phyloP scores from a whole-genome alignment of 2,888 invertebrate species.

The Andrena trimmerana region DNA sequence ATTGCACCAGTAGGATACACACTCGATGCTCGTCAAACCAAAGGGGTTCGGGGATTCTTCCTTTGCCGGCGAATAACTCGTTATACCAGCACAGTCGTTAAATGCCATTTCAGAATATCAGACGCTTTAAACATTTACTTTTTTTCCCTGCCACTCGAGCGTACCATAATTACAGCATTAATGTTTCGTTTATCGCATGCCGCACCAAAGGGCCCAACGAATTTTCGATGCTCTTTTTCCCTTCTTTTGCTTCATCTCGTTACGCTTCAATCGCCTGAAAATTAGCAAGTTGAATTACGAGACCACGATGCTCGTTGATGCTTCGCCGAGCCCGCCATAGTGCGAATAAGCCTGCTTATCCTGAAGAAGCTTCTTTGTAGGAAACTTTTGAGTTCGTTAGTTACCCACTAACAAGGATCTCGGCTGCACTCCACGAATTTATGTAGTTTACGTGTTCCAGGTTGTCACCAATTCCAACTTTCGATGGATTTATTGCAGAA shows the following conservation, averaged over 20 bases:
- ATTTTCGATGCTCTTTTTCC: conserved; percentile 19
- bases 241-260: conserved; percentile 18
- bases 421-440: conserved; percentile 30
- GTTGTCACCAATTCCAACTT: conserved; percentile 4
- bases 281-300: conserved; percentile 62
- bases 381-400: conserved; percentile 26
- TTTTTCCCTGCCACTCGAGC: not conserved
- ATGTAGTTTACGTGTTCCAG: conserved; percentile 27
- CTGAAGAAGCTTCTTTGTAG: conserved; percentile 45
- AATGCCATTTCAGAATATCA: conserved; percentile 1
- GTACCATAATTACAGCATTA: conserved; percentile 18
- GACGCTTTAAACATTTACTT: conserved; percentile 4
- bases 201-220: conserved; percentile 39
- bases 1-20: conserved; percentile 10
- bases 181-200: conserved; percentile 23
- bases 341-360: conserved; percentile 13
- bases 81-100: not conserved
- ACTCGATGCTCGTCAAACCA: conserved; percentile 16
- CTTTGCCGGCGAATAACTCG: not conserved
- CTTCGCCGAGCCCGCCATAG: conserved; percentile 26
- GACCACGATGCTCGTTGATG: conserved; percentile 36
- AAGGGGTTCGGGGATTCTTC: conserved; percentile 5
- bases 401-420: conserved; percentile 31
- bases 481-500: too few species aligned
- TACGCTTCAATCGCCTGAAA: conserved; percentile 44